These are phyloP conservation scores for Hemitrygon akajei DNA, from an alignment of 2,797 vertebrate species.

Conservation along the genomic window DNA sequence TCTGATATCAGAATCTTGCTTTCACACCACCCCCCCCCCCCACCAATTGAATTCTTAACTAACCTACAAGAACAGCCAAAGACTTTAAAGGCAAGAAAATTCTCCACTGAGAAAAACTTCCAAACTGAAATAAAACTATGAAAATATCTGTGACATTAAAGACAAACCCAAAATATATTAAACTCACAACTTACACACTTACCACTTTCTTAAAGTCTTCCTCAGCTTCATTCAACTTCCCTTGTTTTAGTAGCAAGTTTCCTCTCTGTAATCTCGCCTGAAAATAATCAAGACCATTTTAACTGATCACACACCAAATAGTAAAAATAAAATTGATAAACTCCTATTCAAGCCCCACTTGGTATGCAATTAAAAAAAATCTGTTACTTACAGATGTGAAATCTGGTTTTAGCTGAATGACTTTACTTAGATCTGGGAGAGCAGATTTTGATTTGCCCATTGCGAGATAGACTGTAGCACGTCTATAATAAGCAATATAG, in stretches of 20 bases:
- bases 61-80: neutral
- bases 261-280: conserved; percentile 91
- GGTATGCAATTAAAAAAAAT: neutral
- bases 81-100: neutral
- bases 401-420: conserved; percentile 93
- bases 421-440: conserved; percentile 87
- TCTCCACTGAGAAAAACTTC: neutral
- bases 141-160: neutral
- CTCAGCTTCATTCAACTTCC: conserved; percentile 87
- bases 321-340: neutral
- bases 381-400: conserved; percentile 84
- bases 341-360: neutral
- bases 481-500: conserved; percentile 91
- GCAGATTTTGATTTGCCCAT: conserved; percentile 98
- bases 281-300: neutral
- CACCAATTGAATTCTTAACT: too few relatives aligned
- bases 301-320: neutral
- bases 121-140: neutral
- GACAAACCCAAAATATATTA: neutral
- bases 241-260: conserved; percentile 84
- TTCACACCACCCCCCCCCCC: too few relatives aligned
- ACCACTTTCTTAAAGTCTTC: conserved; percentile 93
- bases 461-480: conserved; percentile 90
- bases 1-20: too few relatives aligned
- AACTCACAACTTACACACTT: conserved; percentile 43